These are phyloP conservation scores for Ameiurus melas DNA, from an alignment of 2,113 vertebrate genomes.

Conservation along the genomic window DNA sequence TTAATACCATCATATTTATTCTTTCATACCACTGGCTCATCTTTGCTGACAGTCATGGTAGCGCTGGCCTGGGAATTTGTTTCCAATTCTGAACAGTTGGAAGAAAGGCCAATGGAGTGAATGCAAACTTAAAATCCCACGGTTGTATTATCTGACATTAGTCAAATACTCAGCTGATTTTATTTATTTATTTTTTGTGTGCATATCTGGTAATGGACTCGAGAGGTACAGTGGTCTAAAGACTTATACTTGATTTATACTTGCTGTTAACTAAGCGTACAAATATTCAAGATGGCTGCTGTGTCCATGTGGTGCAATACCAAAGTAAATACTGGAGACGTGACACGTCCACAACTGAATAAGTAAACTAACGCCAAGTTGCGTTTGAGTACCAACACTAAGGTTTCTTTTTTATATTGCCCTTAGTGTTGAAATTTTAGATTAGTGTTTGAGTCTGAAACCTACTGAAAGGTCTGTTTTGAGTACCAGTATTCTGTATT, in stretches of 20 bases:
- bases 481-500: too few species aligned
- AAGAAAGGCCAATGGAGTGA: neutral
- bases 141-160: neutral
- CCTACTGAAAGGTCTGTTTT: neutral
- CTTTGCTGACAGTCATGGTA: neutral
- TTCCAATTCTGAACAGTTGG: neutral
- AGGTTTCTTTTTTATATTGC: too few species aligned
- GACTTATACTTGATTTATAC: neutral
- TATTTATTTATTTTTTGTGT: too few species aligned
- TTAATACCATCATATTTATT: neutral
- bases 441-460: neutral
- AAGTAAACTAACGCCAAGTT: neutral
- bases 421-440: too few species aligned
- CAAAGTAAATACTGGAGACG: too few species aligned
- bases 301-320: too few species aligned
- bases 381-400: neutral
- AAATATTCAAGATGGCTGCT: neutral
- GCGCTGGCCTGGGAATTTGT: neutral
- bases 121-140: neutral
- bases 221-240: neutral
- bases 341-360: too few species aligned
- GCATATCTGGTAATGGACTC: too few species aligned
- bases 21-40: neutral
- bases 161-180: too few species aligned
- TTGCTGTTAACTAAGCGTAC: neutral